Percentiles rank a stretch among this genome's conserved stretches.
Conservation (phyloP, 1,140 invertebrate species). For the Radopholus similis region DNA sequence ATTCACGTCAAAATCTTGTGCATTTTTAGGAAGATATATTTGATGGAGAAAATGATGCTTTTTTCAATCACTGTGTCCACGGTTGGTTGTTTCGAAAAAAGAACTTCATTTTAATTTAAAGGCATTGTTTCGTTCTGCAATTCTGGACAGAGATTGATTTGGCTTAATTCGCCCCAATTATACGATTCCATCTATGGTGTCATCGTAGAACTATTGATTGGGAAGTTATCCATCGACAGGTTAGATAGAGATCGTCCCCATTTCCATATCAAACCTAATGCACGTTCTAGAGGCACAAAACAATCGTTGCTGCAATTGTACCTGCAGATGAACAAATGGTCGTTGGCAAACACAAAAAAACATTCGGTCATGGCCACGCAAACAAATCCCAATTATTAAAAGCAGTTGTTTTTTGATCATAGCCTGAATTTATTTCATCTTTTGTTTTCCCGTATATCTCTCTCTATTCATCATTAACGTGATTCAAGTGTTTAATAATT, state of each 20-base stretch:
- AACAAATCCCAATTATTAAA: constrained; percentile 10
- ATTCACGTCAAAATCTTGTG: constrained; percentile 4
- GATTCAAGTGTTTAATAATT: too few relatives aligned
- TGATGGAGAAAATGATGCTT: not conserved
- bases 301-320: constrained; percentile 14
- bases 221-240: not conserved
- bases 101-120: not conserved
- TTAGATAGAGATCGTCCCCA: not conserved
- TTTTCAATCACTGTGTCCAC: not conserved
- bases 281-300: constrained; percentile 9
- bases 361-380: constrained; percentile 14
- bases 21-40: not conserved
- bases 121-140: constrained; percentile 18
- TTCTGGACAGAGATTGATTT: constrained; percentile 22
- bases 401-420: not conserved
- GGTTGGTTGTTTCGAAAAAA: not conserved
- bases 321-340: constrained; percentile 23
- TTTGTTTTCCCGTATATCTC: not conserved
- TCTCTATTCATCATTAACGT: too few relatives aligned
- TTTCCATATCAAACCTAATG: too few relatives aligned
- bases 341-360: constrained; percentile 17
- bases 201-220: constrained; percentile 7
- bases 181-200: constrained; percentile 21
- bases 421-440: not conserved
- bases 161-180: constrained; percentile 29